A percentile compares a stretch with the other conserved stretches of the same genome.
phyloP scores from a whole-genome alignment of 92 coral and sea anemone species.

The Phenganax marumi region DNA sequence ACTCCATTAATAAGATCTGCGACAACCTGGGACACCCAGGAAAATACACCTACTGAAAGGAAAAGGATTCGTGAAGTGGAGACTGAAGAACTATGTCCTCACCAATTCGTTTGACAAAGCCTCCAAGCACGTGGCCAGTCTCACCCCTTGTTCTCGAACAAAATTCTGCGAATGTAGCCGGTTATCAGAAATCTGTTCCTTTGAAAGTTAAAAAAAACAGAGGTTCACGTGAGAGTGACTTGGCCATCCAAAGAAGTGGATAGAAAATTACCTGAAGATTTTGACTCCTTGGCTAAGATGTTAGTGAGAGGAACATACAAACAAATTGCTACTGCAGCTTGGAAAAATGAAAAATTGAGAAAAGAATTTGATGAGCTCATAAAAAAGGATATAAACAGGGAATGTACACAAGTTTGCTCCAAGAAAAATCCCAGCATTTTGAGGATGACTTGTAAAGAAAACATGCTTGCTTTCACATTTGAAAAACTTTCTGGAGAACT shows the following conservation, averaged over 20 bases:
- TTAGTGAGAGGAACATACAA: conserved; percentile 63
- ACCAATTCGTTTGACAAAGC: too few relatives aligned
- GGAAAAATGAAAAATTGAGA: conserved; percentile 53
- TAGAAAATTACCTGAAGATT: conserved; percentile 62
- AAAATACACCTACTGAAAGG: not conserved
- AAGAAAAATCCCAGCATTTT: conserved; percentile 63
- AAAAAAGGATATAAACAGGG: conserved; percentile 58
- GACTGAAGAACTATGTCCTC: not conserved
- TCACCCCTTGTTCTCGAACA: conserved; percentile 12
- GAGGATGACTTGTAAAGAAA: conserved; percentile 59
- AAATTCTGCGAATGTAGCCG: conserved; percentile 4
- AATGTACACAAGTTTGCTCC: conserved; percentile 63
- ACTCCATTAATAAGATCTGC: conserved; percentile 24
- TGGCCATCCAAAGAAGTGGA: conserved; percentile 62
- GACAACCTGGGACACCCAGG: not conserved
- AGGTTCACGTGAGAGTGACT: conserved; percentile 16
- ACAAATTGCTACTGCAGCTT: conserved; percentile 68
- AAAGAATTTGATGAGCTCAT: conserved; percentile 52
- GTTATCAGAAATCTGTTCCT: not conserved
- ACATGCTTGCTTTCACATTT: conserved; percentile 58
- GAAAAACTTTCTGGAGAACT: conserved; percentile 57
- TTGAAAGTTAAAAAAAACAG: conserved; percentile 3
- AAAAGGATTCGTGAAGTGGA: conserved; percentile 22
- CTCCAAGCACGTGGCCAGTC: conserved; percentile 18
- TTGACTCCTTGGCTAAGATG: conserved; percentile 69